A percentile compares a stretch with the other conserved stretches of the same genome.
These are phyloP conservation scores for Melikaiella ostensackeni DNA, from an alignment of 2,888 invertebrate genomes.

Conservation along the genomic window DNA sequence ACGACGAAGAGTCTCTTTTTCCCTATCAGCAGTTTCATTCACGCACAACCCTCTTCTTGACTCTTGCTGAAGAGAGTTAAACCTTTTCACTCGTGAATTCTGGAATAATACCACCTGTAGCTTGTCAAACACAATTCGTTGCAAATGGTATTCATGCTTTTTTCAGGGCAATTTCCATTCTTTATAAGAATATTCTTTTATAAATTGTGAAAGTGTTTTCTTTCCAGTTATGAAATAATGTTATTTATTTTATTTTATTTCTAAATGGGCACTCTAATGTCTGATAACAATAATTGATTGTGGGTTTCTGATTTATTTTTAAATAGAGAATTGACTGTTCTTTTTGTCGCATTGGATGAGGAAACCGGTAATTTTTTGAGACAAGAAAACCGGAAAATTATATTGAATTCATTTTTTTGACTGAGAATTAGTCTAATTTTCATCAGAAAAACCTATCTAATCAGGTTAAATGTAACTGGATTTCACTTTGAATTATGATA, in stretches of 20 bases:
- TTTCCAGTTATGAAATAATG: neutral
- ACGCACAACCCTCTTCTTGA: constrained; percentile 28
- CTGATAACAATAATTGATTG: no score
- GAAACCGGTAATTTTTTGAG: no score
- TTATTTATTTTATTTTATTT: neutral
- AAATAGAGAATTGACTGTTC: no score
- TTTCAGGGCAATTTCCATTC: neutral
- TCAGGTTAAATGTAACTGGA: no score
- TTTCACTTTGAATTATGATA: no score
- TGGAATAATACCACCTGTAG: constrained; percentile 66
- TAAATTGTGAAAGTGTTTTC: neutral
- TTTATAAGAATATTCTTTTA: constrained; percentile 7
- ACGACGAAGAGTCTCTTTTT: neutral
- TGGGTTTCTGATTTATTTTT: no score
- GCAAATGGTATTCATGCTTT: constrained; percentile 48
- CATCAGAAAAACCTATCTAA: no score
- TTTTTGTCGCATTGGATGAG: no score
- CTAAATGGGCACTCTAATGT: no score
- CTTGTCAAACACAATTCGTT: constrained; percentile 49
- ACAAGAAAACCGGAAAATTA: no score
- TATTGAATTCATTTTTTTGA: no score
- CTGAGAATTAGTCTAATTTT: no score
- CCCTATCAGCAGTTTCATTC: constrained; percentile 31
- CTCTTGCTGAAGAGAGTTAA: constrained; percentile 11
- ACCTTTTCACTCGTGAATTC: constrained; percentile 37